Percentiles rank a stretch among this genome's conserved stretches.
These are phyloP conservation scores for Phalacrocorax carbo DNA, from an alignment of 2,113 vertebrate genomes.

Conservation along the genomic window DNA sequence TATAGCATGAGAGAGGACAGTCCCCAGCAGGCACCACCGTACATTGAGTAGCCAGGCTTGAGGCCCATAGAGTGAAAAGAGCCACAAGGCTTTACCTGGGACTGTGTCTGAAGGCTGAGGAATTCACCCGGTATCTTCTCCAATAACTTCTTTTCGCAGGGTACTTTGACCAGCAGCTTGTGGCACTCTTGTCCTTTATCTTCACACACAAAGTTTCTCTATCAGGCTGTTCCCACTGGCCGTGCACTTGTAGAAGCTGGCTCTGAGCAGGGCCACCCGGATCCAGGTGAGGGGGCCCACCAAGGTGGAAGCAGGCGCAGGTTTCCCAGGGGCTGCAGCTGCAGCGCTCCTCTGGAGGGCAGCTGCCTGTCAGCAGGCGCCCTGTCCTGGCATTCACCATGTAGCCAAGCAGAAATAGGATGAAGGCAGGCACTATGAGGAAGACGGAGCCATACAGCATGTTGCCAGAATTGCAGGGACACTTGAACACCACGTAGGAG, in stretches of 20 bases:
- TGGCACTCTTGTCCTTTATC: not conserved
- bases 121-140: not conserved
- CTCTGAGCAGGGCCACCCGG: constrained; percentile 74
- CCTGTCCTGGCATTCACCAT: constrained; percentile 57
- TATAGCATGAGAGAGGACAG: not conserved
- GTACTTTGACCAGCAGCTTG: constrained; percentile 23
- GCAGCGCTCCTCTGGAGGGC: rapidly evolving
- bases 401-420: constrained; percentile 75
- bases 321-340: not conserved
- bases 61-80: not conserved
- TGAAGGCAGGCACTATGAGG: constrained; percentile 78
- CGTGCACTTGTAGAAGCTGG: constrained; percentile 72
- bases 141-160: constrained; percentile 26
- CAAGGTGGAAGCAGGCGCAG: rapidly evolving
- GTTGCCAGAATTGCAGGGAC: constrained; percentile 80
- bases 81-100: constrained; percentile 69
- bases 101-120: constrained; percentile 70
- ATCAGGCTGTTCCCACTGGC: constrained; percentile 50
- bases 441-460: constrained; percentile 74
- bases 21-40: not conserved
- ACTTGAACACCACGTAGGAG: constrained; percentile 71
- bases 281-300: constrained; percentile 81
- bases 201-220: not conserved
- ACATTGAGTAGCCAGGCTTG: not conserved
- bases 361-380: constrained; percentile 73